These are phyloP conservation scores for Ceriagrion tenellum DNA, from an alignment of 2,888 invertebrate genomes.

Conservation along the genomic window DNA sequence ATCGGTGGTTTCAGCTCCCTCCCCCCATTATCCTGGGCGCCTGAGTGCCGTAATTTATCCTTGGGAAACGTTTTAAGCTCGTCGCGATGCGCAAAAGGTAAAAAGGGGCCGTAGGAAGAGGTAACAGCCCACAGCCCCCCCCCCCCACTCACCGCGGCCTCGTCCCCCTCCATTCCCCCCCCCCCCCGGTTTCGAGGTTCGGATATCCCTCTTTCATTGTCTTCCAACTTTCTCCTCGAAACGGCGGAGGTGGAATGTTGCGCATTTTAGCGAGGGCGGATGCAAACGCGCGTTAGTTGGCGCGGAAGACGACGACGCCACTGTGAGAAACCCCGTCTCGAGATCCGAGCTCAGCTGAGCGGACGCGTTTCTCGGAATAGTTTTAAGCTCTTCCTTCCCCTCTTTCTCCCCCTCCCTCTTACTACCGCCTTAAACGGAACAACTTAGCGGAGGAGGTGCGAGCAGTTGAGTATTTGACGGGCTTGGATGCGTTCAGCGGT, in stretches of 20 bases:
- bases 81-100: neutral
- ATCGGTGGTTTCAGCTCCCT: neutral
- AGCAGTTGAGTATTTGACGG: too few species aligned
- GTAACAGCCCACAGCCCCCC: too few species aligned
- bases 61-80: constrained; percentile 31
- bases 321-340: neutral
- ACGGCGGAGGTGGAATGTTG: neutral
- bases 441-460: too few species aligned
- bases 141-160: too few species aligned
- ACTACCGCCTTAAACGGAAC: too few species aligned
- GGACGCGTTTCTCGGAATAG: too few species aligned
- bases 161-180: neutral
- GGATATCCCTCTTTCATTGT: neutral
- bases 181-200: too few species aligned
- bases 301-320: neutral
- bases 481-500: too few species aligned
- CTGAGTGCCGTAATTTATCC: constrained; percentile 26
- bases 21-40: neutral
- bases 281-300: neutral
- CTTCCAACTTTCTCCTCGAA: neutral
- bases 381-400: too few species aligned
- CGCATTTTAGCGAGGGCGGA: neutral
- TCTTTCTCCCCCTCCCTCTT: too few species aligned
- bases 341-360: neutral
- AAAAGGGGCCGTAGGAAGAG: neutral